Evolutionary conservation across 2,888 invertebrate genomes (phyloP).

Genomic region (Drosophila tripunctata): DNA sequence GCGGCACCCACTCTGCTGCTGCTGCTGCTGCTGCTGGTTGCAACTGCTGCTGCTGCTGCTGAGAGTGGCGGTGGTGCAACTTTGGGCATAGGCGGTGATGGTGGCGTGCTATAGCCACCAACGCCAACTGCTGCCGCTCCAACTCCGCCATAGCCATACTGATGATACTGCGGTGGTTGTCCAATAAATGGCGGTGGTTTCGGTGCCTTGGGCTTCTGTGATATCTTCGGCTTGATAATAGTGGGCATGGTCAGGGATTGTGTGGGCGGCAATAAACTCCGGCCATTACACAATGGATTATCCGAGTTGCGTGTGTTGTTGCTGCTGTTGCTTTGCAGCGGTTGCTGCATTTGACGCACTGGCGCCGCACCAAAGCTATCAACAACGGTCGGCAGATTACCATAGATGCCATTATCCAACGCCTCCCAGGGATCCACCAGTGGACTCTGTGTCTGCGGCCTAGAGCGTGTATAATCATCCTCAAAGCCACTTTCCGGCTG

Average conservation of each 20-base stretch:
- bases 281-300: slow-evolving; percentile 85
- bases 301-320: slow-evolving; percentile 84
- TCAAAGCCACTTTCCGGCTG: slow-evolving; percentile 92
- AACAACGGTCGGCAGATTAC: too few species aligned
- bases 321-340: too few species aligned
- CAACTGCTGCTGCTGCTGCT: not conserved
- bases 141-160: slow-evolving; percentile 20
- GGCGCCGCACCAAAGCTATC: slow-evolving; percentile 83
- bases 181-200: slow-evolving; percentile 77
- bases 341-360: slow-evolving; percentile 77
- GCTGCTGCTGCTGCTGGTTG: slow-evolving; percentile 39
- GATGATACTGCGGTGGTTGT: slow-evolving; percentile 39
- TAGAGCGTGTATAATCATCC: slow-evolving; percentile 88
- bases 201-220: slow-evolving; percentile 84
- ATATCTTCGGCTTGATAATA: slow-evolving; percentile 87
- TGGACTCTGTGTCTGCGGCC: slow-evolving; percentile 84
- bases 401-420: slow-evolving; percentile 67
- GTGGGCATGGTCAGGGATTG: slow-evolving; percentile 87
- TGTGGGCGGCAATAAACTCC: slow-evolving; percentile 84
- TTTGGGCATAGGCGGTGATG: slow-evolving; percentile 85
- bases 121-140: not conserved
- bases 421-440: slow-evolving; percentile 83
- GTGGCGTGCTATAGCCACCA: slow-evolving; percentile 87
- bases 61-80: not conserved
- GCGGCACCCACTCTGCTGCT: slow-evolving; percentile 50